Base-by-base conservation (phyloP, 2,888 invertebrate genomes). In the Neoscelio sp. region DNA sequence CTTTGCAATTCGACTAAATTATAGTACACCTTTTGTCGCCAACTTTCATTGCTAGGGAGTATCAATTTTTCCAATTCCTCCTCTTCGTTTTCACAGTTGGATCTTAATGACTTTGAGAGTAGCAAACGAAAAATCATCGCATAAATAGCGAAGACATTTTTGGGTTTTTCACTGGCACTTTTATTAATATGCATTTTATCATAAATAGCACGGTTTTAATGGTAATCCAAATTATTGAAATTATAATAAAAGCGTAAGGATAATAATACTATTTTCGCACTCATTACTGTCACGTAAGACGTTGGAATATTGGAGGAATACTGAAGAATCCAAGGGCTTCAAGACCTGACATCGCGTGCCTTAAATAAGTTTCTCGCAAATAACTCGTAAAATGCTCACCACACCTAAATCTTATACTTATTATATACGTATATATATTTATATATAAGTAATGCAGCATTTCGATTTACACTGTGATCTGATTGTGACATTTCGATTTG, bases 21-120 rank as follows among this genome's bases (percentile, higher is more conserved):
- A 86, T 94, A 94, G 86, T 95, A 95, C 86, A 94, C 93, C 80
- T 93, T 93, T 35, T 93, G 92, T 71, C 94, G 91, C 93, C 94
- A 95, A 28, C 93, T 93, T 81, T 92, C 93, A 84, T 95, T 94
- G 84, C 95, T 95, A 6, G 95, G 95, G 33, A 95, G 91, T 30
- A 94, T 91, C 70, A 95, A 91, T 38, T 92, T 92, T 78, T 93
- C 93, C 7, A 92, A 90, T 48, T 85, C 80, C 13, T 84, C 82
- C 2, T 86, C 85, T 17, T 86, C 81, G 2, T 65, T 26, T 2
- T 44, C 56, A 1, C 67, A 80, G 18, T 80, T 65, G 0, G 50
- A 67, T 44, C 80, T 68, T 44, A 89, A 89, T 84, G 93, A 91
- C 1, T 88, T 91, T 0, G 92, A 87, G 46, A 95, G 90, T 80